Conservation (phyloP, 2,888 invertebrate species). For the Piscicola geometra region DNA sequence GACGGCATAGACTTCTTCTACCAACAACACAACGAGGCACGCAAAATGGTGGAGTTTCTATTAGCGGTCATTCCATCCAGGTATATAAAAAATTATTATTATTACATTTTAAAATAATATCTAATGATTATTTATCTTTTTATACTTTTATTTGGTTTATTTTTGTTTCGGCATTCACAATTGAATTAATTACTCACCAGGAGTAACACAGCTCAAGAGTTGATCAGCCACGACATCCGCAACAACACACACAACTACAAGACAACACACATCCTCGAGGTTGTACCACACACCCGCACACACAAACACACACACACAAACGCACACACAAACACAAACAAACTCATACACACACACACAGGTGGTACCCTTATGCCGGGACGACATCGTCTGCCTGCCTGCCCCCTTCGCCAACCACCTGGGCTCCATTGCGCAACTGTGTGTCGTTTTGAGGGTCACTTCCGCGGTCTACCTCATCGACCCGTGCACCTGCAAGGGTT, state of each 20-base stretch:
- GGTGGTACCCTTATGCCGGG: constrained; percentile 80
- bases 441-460: constrained; percentile 81
- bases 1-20: constrained; percentile 95
- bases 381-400: constrained; percentile 75
- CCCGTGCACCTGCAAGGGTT: constrained; percentile 61
- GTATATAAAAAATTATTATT: constrained; percentile 44
- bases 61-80: constrained; percentile 77
- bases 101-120: too few species aligned
- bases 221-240: constrained; percentile 93
- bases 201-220: constrained; percentile 82
- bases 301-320: too few species aligned
- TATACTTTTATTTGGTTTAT: too few species aligned
- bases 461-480: constrained; percentile 88
- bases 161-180: too few species aligned
- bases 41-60: constrained; percentile 92
- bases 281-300: too few species aligned
- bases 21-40: constrained; percentile 77
- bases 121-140: too few species aligned
- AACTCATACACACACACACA: too few species aligned
- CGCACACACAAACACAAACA: too few species aligned
- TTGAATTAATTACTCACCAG: constrained; percentile 53
- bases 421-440: constrained; percentile 81
- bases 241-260: constrained; percentile 96
- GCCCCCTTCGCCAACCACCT: constrained; percentile 77
- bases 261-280: constrained; percentile 81